Conservation (phyloP, 2,888 invertebrate genomes). For the Netelia fuscicornis region DNA sequence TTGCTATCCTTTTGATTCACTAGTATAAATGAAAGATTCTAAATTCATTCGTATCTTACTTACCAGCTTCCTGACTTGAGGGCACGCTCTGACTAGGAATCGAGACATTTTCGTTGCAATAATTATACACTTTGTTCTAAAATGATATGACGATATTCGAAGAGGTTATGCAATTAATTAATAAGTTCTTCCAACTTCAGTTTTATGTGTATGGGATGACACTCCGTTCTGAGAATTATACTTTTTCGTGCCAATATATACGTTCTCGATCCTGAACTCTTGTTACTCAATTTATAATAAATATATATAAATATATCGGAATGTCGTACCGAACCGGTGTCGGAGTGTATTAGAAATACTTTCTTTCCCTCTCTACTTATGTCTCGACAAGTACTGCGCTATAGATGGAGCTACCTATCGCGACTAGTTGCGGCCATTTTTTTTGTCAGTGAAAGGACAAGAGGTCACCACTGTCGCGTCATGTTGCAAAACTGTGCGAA, state of each 20-base stretch:
- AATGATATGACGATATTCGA: slow-evolving; percentile 7
- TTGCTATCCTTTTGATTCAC: slow-evolving; percentile 1
- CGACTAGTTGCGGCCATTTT: slow-evolving; percentile 28
- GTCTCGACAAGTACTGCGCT: slow-evolving; percentile 9
- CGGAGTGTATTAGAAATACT: neutral
- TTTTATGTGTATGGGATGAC: neutral
- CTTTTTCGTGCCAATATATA: slow-evolving; percentile 1
- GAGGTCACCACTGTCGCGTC: slow-evolving; percentile 2
- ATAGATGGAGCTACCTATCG: slow-evolving; percentile 42
- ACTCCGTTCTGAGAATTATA: neutral
- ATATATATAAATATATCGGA: slow-evolving; percentile 45
- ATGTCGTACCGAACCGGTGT: slow-evolving; percentile 56
- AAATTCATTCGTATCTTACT: slow-evolving; percentile 63
- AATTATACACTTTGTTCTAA: slow-evolving; percentile 45
- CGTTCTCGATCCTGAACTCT: slow-evolving; percentile 5
- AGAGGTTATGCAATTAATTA: slow-evolving; percentile 58
- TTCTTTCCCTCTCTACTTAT: neutral
- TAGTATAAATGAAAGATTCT: neutral
- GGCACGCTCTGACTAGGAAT: slow-evolving; percentile 74
- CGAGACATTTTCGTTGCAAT: slow-evolving; percentile 76
- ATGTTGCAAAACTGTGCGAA: slow-evolving; percentile 28
- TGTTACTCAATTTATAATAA: slow-evolving; percentile 25
- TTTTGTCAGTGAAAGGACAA: neutral
- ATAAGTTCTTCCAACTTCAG: neutral
- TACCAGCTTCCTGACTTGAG: slow-evolving; percentile 77